Percentiles rank a stretch among this genome's conserved stretches.
phyloP scores from a whole-genome alignment of 1,140 invertebrate species.

The Branchinecta lindahli region DNA sequence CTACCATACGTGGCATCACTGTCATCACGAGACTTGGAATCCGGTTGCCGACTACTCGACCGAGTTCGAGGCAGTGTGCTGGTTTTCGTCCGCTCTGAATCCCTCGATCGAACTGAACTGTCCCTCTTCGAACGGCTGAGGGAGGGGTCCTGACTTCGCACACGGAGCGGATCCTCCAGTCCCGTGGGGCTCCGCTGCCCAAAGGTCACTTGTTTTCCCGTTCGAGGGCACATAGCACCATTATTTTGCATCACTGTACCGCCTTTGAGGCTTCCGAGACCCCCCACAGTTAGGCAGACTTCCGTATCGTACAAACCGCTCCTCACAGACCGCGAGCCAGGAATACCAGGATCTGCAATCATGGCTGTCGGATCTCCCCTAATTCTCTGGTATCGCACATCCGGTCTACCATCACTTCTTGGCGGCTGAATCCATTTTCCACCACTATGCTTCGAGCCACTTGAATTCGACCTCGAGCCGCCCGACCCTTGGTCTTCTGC shows the following conservation, averaged over 20 bases:
- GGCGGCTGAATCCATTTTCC: not conserved
- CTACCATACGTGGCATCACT: not conserved
- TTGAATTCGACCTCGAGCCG: constrained; percentile 3
- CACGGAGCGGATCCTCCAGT: not conserved
- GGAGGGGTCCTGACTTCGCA: not conserved
- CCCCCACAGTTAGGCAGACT: constrained; percentile 20
- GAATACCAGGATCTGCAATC: not conserved
- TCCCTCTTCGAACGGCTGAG: not conserved
- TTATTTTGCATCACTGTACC: constrained; percentile 13
- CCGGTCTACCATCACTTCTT: not conserved
- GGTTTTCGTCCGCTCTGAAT: constrained; percentile 12
- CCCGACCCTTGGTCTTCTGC: not conserved
- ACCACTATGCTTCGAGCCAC: not conserved
- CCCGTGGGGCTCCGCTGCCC: constrained; percentile 18
- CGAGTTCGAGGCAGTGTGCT: constrained; percentile 6
- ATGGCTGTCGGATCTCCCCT: constrained; percentile 4
- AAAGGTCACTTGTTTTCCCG: constrained; percentile 20
- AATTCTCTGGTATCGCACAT: not conserved
- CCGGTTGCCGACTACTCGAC: not conserved
- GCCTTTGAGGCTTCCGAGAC: constrained; percentile 16
- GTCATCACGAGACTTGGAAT: not conserved
- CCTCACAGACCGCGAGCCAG: constrained; percentile 18
- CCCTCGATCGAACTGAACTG: constrained; percentile 14
- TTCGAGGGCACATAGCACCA: constrained; percentile 12
- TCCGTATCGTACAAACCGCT: constrained; percentile 21